Base-by-base conservation (phyloP, 2,113 vertebrate genomes). In the Eulacestoma nigropectus region DNA sequence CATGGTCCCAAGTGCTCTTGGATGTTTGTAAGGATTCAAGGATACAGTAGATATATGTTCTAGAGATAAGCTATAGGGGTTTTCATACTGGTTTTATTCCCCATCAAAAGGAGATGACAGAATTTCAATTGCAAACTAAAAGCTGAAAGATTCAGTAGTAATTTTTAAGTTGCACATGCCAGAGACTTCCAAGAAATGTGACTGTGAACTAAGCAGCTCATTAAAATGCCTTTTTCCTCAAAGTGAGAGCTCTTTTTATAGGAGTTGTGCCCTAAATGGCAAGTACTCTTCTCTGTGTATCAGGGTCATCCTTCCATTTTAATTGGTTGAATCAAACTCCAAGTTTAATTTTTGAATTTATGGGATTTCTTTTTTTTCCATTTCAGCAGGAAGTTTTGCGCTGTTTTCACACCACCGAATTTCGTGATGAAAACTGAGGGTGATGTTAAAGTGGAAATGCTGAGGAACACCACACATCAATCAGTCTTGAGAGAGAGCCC, bases 231-330 rank as follows among this genome's bases (percentile, higher is more conserved):
- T 84, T 63, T 70, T 90, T 81, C 56, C 64, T 92, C 12, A 1
- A 46, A 91, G 90, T 92, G 95, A 94, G 92, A 96, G 75, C 83
- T 89, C 82, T 80, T 88, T 88, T 92, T 92, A 84, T 90, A 94
- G 83, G 70, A 95, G 72, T 47, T 15, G 26, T 92, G 73, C 86
- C 90, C 94, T 90, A 94, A 93, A 84, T 75, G 76, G 60, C 1
- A n/a, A 87, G 52, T 87, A 42, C 72, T 92, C 90, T 89, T 93
- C 64, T 82, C 73, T 96, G 0, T n/a, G 3, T 76, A 91, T 85
- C 79, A 72, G 37, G 93, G 90, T 96, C 76, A 90, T 70, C 68
- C 42, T 93, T 83, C 76, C 62, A 4, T 44, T 90, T 88, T 87
- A 74, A 90, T 81, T 92, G 72, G 22, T 86, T 63, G 49, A 92